These are phyloP conservation scores for Brienomyrus longianalis DNA, from an alignment of 2,113 vertebrate genomes.

Conservation along the genomic window DNA sequence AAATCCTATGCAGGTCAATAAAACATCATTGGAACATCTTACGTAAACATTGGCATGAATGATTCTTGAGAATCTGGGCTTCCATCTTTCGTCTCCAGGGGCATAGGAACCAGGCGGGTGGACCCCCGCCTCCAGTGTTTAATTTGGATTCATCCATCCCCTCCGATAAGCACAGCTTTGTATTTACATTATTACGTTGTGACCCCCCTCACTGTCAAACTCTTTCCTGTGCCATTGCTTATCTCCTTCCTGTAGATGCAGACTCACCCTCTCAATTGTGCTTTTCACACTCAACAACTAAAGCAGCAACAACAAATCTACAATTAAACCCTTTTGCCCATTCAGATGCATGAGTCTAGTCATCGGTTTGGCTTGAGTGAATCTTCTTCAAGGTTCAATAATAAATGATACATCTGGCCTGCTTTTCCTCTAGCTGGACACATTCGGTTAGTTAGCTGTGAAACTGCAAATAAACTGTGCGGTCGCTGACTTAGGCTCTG, in stretches of 20 bases:
- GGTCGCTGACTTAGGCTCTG: not conserved
- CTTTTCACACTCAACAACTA: conserved; percentile 64
- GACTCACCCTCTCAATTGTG: conserved; percentile 1
- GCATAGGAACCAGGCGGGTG: not conserved
- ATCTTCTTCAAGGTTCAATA: conserved; percentile 54
- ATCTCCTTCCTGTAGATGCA: not conserved
- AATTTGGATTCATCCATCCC: not conserved
- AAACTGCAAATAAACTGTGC: conserved; percentile 57
- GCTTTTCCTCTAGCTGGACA: conserved; percentile 71
- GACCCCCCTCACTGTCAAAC: not conserved
- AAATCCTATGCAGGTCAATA: not conserved
- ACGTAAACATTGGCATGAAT: not conserved
- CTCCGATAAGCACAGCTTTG: not conserved
- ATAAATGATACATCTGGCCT: conserved; percentile 68
- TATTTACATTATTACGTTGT: not conserved
- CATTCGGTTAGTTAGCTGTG: conserved; percentile 77
- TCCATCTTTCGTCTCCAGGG: not conserved
- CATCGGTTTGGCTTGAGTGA: conserved; percentile 69
- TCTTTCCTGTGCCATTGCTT: not conserved
- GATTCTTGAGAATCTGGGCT: not conserved
- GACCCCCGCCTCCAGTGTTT: not conserved
- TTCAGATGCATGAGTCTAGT: conserved; percentile 70
- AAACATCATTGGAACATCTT: not conserved
- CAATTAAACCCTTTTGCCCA: conserved; percentile 66
- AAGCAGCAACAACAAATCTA: conserved; percentile 10